Evolutionary conservation across 2,888 invertebrate species (phyloP), one percentile per base, ranked within the genome.

Genomic region (Tetragonisca angustula): DNA sequence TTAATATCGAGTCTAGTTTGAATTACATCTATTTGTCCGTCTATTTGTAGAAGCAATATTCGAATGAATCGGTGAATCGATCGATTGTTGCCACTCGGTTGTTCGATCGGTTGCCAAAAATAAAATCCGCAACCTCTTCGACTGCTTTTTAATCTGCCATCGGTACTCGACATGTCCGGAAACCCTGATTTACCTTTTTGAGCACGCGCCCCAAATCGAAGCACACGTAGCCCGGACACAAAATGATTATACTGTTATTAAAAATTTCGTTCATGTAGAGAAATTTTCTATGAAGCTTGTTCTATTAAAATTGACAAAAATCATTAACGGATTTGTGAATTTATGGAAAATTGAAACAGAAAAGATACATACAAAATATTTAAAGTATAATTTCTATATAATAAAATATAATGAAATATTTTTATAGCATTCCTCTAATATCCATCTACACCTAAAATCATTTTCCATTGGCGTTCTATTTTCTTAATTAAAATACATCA

Each of bases 61-160:
- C 77, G 80, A 79, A 82, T 79, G 78, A 32, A 59, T 19, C 27
- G 61, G 56, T 43, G 71, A 77, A 86, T 87, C 87, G 87, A 87
- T 88, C 83, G 86, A 67, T 59, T 85, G 87, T 88, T 87, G 76
- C 89, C 80, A 79, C 76, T 89, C 71, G 67, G 74, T 75, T 50
- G 75, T 85, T 88, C 88, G 89, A 88, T 88, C 81, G 85, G 56
- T n/a, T 24, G 81, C 88, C 90, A 83, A 89, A 89, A 88, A 88
- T 88, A 88, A 88, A 89, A 81, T 79, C 80, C 75, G 77, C 79
- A 72, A 72, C 71, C 76, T 52, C 79, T 69, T n/a, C 72, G 82
- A 81, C 62, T 76, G 85, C 76, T 73, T 85, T 88, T 87, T 82
- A 89, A 85, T 85, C 82, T 52, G 78, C 69, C 77, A 43, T 76